Evolutionary conservation across 2,888 invertebrate species (phyloP).

Genomic region (Lamproptera curius): DNA sequence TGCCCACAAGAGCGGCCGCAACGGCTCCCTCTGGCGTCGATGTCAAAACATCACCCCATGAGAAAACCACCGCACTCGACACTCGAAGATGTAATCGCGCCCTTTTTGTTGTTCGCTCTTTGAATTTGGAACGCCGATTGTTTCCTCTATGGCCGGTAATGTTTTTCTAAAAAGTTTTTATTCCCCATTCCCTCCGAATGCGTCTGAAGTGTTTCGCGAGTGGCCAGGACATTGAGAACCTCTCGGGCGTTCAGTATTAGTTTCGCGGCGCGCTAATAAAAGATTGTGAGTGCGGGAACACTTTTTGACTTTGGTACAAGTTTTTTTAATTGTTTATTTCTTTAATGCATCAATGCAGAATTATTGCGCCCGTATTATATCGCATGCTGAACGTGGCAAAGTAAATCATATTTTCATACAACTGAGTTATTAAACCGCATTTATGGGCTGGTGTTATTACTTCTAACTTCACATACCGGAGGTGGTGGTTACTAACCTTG

Average conservation of each 20-base stretch:
- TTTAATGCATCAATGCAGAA: slow-evolving; percentile 2
- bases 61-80: slow-evolving; percentile 64
- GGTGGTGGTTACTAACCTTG: too few species aligned
- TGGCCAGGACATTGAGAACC: slow-evolving; percentile 63
- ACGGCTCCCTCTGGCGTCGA: slow-evolving; percentile 63
- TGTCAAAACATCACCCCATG: slow-evolving; percentile 75
- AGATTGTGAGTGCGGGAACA: slow-evolving; percentile 39
- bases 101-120: slow-evolving; percentile 66
- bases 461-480: too few species aligned
- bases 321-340: slow-evolving; percentile 6
- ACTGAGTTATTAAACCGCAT: too few species aligned
- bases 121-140: slow-evolving; percentile 51
- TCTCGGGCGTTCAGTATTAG: slow-evolving; percentile 39
- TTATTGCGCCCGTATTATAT: neutral
- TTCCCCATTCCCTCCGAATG: slow-evolving; percentile 33
- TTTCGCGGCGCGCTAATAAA: slow-evolving; percentile 45
- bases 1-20: slow-evolving; percentile 23
- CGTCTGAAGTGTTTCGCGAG: slow-evolving; percentile 58
- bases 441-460: too few species aligned
- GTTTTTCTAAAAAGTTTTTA: slow-evolving; percentile 39
- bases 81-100: slow-evolving; percentile 74
- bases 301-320: slow-evolving; percentile 21
- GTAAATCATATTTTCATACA: neutral
- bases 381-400: neutral
- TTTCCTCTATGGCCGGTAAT: slow-evolving; percentile 59